A percentile compares a stretch with the other conserved stretches of the same genome.
Conservation (phyloP, 2,888 invertebrate genomes). For the Diarsia rubi region DNA sequence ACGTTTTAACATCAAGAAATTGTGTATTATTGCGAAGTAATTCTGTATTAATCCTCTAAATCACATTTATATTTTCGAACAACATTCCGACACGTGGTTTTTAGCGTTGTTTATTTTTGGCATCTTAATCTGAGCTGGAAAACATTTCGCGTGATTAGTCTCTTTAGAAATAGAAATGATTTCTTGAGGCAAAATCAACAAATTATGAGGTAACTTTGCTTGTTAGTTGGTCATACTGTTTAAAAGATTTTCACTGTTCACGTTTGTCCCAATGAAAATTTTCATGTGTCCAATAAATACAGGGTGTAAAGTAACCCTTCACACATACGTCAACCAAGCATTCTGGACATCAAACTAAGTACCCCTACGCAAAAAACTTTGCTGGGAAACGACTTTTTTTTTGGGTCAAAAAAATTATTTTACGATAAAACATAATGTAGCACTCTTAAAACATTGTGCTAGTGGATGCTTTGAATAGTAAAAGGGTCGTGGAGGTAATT, state of each 20-base stretch:
- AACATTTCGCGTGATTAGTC: slow-evolving; percentile 6
- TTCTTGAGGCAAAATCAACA: slow-evolving; percentile 28
- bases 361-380: no score
- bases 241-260: slow-evolving; percentile 19
- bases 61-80: slow-evolving; percentile 29
- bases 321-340: no score
- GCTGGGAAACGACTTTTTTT: no score
- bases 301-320: no score
- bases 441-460: no score
- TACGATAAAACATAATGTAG: no score
- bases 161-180: slow-evolving; percentile 35
- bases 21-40: slow-evolving; percentile 32
- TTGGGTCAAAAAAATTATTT: no score
- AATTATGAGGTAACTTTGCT: slow-evolving; percentile 10
- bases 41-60: slow-evolving; percentile 29
- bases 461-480: no score
- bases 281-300: no score
- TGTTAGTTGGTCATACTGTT: slow-evolving; percentile 29
- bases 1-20: slow-evolving; percentile 24
- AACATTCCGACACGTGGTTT: slow-evolving; percentile 31
- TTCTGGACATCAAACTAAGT: no score
- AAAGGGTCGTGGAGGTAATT: no score
- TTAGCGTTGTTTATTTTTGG: slow-evolving; percentile 33
- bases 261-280: slow-evolving; percentile 1
- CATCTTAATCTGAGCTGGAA: slow-evolving; percentile 11